Percentiles rank a stretch among this genome's conserved stretches.
These are phyloP conservation scores for Tragelaphus strepsiceros DNA, from an alignment of 2,113 vertebrate species.

Conservation along the genomic window DNA sequence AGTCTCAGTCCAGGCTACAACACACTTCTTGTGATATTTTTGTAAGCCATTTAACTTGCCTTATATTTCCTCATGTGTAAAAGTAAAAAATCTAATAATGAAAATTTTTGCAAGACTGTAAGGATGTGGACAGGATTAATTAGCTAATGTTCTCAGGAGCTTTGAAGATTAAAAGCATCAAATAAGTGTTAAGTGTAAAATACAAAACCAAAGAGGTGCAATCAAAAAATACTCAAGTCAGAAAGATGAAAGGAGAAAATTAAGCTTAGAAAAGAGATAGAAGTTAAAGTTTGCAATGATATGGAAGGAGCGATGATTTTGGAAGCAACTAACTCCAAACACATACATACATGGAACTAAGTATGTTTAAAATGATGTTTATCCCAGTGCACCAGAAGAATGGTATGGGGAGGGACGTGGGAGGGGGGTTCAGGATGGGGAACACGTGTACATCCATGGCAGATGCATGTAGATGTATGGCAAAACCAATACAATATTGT, in stretches of 20 bases:
- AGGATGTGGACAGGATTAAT: conserved; percentile 45
- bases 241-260: conserved; percentile 41
- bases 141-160: conserved; percentile 45
- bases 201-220: conserved; percentile 30
- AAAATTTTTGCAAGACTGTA: conserved; percentile 29
- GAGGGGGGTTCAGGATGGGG: too few species aligned
- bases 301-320: neutral
- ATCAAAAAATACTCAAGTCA: conserved; percentile 31
- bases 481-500: too few species aligned
- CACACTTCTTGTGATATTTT: neutral
- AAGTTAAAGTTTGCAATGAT: neutral
- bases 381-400: too few species aligned
- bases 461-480: too few species aligned
- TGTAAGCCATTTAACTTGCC: conserved; percentile 14
- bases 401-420: too few species aligned
- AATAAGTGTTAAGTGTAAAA: conserved; percentile 52
- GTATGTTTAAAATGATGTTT: neutral
- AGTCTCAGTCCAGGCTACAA: neutral
- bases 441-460: too few species aligned
- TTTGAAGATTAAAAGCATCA: conserved; percentile 61
- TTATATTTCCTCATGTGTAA: neutral
- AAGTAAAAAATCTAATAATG: conserved; percentile 49
- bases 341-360: neutral
- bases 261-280: neutral
- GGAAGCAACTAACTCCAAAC: neutral